phyloP scores from a whole-genome alignment of 2,113 vertebrate genomes.

The Rhea americana region DNA sequence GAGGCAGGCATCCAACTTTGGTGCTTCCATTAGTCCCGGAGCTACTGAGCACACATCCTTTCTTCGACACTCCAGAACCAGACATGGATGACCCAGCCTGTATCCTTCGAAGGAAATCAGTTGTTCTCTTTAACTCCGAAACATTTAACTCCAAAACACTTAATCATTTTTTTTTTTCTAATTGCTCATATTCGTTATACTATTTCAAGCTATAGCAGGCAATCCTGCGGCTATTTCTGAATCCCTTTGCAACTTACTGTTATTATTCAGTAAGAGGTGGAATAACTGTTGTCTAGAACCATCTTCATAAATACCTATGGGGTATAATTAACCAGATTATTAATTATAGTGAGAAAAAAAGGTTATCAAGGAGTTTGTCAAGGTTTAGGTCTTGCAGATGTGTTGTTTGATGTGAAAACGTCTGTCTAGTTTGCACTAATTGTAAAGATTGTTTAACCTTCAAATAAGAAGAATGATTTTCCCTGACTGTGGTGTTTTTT shows the following conservation, averaged over 20 bases:
- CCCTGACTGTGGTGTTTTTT: too few relatives aligned
- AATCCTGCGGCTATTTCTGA: background rate
- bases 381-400: background rate
- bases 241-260: background rate
- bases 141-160: background rate
- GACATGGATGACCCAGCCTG: slow-evolving; percentile 99
- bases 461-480: background rate
- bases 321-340: background rate
- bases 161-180: background rate
- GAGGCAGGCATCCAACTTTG: slow-evolving; percentile 90
- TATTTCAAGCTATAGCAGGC: background rate
- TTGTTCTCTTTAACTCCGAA: background rate
- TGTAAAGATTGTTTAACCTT: background rate
- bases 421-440: background rate
- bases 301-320: background rate
- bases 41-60: slow-evolving; percentile 94
- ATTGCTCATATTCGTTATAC: background rate
- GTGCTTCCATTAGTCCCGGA: slow-evolving; percentile 96
- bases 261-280: background rate
- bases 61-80: slow-evolving; percentile 96
- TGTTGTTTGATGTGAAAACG: background rate
- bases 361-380: background rate
- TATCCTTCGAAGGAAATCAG: slow-evolving; percentile 79
- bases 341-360: too few relatives aligned
- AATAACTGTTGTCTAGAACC: background rate